Percentiles rank a stretch among this genome's conserved stretches.
Evolutionary conservation across 2,888 invertebrate species (phyloP).

Genomic region (Sinohyriopsis cumingii): DNA sequence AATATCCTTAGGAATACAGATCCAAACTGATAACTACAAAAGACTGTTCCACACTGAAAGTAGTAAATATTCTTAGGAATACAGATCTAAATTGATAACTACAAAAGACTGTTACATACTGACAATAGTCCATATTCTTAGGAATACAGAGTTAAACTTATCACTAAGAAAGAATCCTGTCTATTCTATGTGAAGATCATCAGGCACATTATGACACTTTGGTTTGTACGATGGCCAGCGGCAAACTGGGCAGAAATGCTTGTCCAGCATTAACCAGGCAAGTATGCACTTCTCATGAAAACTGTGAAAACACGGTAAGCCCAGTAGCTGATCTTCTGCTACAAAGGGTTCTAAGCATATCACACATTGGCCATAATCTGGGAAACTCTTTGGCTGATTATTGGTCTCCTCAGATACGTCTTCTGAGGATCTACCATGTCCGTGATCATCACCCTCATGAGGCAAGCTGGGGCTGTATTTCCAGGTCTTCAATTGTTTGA

Average conservation of each 20-base stretch:
- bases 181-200: constrained; percentile 32
- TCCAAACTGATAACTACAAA: too few species aligned
- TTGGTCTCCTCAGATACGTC: not conserved
- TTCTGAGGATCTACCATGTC: not conserved
- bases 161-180: not conserved
- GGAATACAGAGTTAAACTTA: not conserved
- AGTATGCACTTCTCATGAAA: constrained; percentile 75
- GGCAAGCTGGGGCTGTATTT: constrained; percentile 43
- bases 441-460: not conserved
- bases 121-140: too few species aligned
- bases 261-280: constrained; percentile 74
- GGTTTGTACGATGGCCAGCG: constrained; percentile 75
- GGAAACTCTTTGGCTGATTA: constrained; percentile 64
- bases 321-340: constrained; percentile 70
- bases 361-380: constrained; percentile 72
- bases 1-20: too few species aligned
- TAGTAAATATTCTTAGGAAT: too few species aligned
- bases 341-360: constrained; percentile 74
- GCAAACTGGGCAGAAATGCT: constrained; percentile 76
- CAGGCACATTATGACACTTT: constrained; percentile 38
- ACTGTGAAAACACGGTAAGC: constrained; percentile 75
- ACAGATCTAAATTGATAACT: not conserved
- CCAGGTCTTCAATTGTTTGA: constrained; percentile 74
- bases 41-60: too few species aligned
- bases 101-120: not conserved